Evolutionary conservation across 2,888 invertebrate genomes (phyloP).

Genomic region (Ochropleura plecta): DNA sequence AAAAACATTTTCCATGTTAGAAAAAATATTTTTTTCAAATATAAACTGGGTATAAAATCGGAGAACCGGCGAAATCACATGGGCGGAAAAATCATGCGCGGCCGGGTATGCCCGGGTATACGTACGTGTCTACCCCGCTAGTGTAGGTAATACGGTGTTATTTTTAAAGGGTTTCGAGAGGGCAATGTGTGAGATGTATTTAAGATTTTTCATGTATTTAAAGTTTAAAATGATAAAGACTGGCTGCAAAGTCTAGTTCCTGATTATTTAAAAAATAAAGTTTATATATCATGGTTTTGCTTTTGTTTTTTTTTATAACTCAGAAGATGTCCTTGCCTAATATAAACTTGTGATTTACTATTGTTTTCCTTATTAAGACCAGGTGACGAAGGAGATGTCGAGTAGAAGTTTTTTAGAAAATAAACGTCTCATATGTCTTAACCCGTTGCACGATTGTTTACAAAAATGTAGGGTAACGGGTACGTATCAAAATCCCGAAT

Average conservation of each 20-base stretch:
- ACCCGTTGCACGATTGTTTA: no score
- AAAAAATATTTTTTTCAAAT: conserved; percentile 67
- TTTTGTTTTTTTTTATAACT: not conserved
- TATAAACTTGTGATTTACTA: not conserved
- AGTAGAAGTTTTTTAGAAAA: not conserved
- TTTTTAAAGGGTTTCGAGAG: conserved; percentile 63
- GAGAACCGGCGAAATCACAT: conserved; percentile 56
- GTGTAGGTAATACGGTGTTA: conserved; percentile 54
- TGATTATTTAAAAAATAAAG: not conserved
- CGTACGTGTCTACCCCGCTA: conserved; percentile 43
- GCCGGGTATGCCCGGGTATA: conserved; percentile 50
- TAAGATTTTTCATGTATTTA: conserved; percentile 30
- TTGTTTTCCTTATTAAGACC: not conserved
- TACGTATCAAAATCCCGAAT: no score
- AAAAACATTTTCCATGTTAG: conserved; percentile 67
- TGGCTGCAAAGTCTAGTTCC: not conserved
- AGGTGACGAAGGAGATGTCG: no score
- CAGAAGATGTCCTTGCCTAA: not conserved
- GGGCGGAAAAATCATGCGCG: conserved; percentile 70
- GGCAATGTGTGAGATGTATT: conserved; percentile 47
- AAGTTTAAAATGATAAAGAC: not conserved
- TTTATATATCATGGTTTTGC: not conserved
- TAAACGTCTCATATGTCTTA: no score
- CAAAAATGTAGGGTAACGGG: no score
- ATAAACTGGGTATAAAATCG: conserved; percentile 62